These are phyloP conservation scores for Scaptomyza reducta DNA, from an alignment of 2,888 invertebrate species.

Conservation along the genomic window DNA sequence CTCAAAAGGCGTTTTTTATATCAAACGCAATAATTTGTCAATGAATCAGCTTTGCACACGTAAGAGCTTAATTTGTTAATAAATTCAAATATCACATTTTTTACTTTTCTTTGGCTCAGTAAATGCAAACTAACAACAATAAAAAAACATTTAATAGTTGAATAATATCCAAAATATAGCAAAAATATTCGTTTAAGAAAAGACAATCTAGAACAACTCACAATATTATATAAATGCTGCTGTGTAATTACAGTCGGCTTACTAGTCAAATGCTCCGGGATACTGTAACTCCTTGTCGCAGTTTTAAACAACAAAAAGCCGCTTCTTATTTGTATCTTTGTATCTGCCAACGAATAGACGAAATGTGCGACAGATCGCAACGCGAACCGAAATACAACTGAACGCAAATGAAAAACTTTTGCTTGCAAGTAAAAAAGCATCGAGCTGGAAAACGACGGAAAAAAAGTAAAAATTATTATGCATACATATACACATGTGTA, in stretches of 20 bases:
- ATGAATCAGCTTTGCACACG: constrained; percentile 1
- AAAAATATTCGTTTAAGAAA: not conserved
- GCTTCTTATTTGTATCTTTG: constrained; percentile 33
- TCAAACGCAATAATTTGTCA: constrained; percentile 12
- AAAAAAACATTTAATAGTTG: not conserved
- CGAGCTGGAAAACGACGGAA: constrained; percentile 76
- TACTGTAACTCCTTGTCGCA: constrained; percentile 26
- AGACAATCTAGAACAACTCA: constrained; percentile 26
- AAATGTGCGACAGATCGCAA: constrained; percentile 81
- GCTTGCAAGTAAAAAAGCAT: constrained; percentile 81
- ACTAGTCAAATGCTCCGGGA: constrained; percentile 22
- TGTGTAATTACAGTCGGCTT: constrained; percentile 4
- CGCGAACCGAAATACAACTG: constrained; percentile 83
- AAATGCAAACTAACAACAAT: not conserved
- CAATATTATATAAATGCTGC: constrained; percentile 29
- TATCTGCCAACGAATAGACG: constrained; percentile 40
- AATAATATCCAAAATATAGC: too few relatives aligned
- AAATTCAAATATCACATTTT: not conserved
- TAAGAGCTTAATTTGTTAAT: not conserved
- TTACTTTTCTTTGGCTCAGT: not conserved
- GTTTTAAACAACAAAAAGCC: constrained; percentile 14
- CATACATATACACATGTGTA: constrained; percentile 53
- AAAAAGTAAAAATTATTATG: constrained; percentile 77
- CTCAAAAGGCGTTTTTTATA: constrained; percentile 10
- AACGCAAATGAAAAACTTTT: constrained; percentile 83